phyloP scores from a whole-genome alignment of 2,113 vertebrate genomes.

The Tympanuchus pallidicinctus region DNA sequence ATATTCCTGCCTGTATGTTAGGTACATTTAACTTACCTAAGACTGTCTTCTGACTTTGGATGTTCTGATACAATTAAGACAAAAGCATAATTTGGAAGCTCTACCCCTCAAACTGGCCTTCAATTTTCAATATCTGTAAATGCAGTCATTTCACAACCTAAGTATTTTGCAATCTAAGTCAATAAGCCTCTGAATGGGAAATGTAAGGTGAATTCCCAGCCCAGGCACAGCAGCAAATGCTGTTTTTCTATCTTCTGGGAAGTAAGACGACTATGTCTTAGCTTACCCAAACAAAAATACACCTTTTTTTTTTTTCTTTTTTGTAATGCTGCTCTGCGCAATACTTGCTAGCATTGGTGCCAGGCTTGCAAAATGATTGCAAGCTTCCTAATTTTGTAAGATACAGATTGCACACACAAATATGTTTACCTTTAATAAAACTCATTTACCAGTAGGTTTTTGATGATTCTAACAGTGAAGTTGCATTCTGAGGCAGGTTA shows the following conservation, averaged over 20 bases:
- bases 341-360: neutral
- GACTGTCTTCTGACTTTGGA: rapidly evolving
- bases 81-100: neutral
- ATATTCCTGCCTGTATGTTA: rapidly evolving
- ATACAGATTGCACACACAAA: neutral
- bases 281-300: neutral
- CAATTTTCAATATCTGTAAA: neutral
- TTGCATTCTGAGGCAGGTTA: neutral
- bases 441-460: too few species aligned
- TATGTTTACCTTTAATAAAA: neutral
- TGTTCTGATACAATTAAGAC: neutral
- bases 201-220: constrained; percentile 12
- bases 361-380: neutral
- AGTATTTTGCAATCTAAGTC: constrained; percentile 9
- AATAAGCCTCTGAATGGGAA: neutral
- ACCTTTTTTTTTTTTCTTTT: neutral
- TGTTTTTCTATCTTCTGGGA: neutral
- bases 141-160: neutral
- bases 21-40: neutral
- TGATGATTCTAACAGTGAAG: neutral
- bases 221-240: neutral
- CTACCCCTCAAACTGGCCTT: neutral
- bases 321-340: neutral
- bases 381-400: neutral
- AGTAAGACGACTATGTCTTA: neutral